These are phyloP conservation scores for Amphiura filiformis DNA, from an alignment of 35 echinoderm and acorn worm species.

Conservation along the genomic window DNA sequence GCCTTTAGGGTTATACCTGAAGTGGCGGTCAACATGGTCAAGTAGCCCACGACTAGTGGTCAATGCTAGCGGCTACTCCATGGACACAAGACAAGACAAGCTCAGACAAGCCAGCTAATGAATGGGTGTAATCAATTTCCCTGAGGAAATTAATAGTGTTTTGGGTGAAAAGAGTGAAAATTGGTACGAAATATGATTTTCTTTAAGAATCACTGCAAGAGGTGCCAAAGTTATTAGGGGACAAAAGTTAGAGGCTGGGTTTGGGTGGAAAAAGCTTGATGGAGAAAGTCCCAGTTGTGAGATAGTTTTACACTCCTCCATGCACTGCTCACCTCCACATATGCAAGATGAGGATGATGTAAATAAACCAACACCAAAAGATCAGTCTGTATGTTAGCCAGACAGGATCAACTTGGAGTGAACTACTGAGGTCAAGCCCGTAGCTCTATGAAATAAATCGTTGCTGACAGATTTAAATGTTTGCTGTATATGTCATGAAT, in stretches of 20 bases:
- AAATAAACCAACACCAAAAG: not conserved
- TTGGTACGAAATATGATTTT: not conserved
- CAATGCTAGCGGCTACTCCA: not conserved
- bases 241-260: not conserved
- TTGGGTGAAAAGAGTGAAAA: not conserved
- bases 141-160: not conserved
- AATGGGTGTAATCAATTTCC: not conserved
- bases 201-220: not conserved
- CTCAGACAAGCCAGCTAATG: not conserved
- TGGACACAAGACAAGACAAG: not conserved
- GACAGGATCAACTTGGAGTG: not conserved
- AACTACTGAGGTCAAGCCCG: not conserved
- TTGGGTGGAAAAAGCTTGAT: not conserved
- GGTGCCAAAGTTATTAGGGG: not conserved
- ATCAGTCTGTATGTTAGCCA: not conserved
- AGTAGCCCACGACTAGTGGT: not conserved
- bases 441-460: not conserved
- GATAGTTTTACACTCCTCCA: not conserved
- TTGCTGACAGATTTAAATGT: not conserved
- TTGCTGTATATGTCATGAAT: not conserved
- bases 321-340: not conserved
- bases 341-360: not conserved
- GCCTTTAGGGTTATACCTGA: not conserved
- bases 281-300: not conserved
- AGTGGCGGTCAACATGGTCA: not conserved